Evolutionary conservation across 2,888 invertebrate genomes (phyloP), one percentile per base, ranked within the genome.

Genomic region (Drosophila barbarae): DNA sequence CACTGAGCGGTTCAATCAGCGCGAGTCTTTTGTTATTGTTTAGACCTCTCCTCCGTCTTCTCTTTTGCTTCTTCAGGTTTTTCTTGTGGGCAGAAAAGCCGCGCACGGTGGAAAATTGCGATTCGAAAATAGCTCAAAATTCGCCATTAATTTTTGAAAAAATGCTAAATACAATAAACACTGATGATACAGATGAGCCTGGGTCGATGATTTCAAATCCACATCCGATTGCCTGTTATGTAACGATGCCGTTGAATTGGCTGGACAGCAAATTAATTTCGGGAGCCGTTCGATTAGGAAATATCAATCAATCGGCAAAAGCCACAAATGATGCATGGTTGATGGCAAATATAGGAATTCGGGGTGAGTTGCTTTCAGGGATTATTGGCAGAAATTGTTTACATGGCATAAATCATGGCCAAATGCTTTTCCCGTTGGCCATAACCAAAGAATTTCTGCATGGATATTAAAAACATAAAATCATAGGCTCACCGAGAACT

Each of bases 91-190:
- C n/a, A n/a, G 26, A 21, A 52, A 61, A 46, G 12, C 28, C n/a
- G 28, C 46, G 5, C 18, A 44, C 18, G 38, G n/a, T 36, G 30
- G 60, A 71, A 78, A 78, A 81, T 61, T 72, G 83, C 68, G 74
- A 64, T 77, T 76, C 63, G 58, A 56, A 77, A 84, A 84, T 80
- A 77, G 78, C 57, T 64, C 42, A 50, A 58, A 66, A 67, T 68
- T 66, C 68, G 69, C 72, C 60, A 76, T 77, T 74, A 73, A 84
- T 78, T 81, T 64, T 64, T n/a, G 35, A 57, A 68, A 68, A 73
- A 72, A 69, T 52, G 47, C 50, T 55, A 46, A 66, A 47, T 65
- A 59, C 69, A 75, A 84, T 78, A 84, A 78, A 84, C 78, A 84
- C 66, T 50, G 36, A 35, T 23, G 26, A 51, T n/a, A 23, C 32